Evolutionary conservation across 2,797 vertebrate genomes (phyloP).

Genomic region (Glossophaga mutica): DNA sequence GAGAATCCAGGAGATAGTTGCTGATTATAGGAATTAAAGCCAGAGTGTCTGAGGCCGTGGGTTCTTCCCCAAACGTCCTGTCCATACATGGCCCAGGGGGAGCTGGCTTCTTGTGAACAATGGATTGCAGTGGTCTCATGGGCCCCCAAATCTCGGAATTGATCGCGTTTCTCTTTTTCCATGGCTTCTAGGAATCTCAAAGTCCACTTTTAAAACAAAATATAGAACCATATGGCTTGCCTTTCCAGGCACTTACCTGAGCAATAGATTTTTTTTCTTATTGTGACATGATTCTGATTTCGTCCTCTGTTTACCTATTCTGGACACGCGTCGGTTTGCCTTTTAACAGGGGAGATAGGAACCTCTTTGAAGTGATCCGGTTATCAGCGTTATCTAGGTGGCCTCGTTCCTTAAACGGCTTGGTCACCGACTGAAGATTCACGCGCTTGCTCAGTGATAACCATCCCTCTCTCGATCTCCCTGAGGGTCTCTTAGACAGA

Average conservation of each 20-base stretch:
- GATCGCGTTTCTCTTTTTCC: not conserved
- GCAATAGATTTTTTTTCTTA: not conserved
- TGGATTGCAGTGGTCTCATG: not conserved
- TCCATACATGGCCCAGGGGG: not conserved
- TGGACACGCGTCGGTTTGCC: not conserved
- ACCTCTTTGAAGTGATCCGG: not conserved
- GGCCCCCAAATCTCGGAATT: not conserved
- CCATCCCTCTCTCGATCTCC: constrained; percentile 52
- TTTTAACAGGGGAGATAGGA: not conserved
- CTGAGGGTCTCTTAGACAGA: constrained; percentile 69
- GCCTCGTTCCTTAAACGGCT: not conserved
- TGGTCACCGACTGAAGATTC: not conserved
- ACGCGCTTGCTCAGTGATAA: constrained; percentile 56
- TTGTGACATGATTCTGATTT: not conserved
- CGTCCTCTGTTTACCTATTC: not conserved
- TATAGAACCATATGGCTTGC: not conserved
- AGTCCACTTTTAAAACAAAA: not conserved
- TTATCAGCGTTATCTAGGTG: not conserved
- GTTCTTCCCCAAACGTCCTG: not conserved
- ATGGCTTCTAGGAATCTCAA: not conserved
- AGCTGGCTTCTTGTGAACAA: not conserved
- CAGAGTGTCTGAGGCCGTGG: no score
- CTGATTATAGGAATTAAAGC: not conserved
- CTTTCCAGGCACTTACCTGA: not conserved
- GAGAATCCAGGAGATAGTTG: not conserved